phyloP scores from a whole-genome alignment of 1,140 invertebrate genomes.

The Gonioctena quinquepunctata region DNA sequence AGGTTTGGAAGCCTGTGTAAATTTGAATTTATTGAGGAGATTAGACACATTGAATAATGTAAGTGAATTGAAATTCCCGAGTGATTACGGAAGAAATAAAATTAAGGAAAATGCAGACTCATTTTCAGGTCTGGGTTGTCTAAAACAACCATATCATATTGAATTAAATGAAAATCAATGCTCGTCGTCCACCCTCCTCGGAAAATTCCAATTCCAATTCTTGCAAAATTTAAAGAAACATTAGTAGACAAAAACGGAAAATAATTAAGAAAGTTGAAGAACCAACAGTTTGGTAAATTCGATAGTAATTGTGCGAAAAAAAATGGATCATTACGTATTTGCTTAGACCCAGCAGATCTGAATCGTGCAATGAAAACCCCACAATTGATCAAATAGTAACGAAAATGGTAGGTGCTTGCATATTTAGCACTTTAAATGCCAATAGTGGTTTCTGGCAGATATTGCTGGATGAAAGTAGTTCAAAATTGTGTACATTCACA shows the following conservation, averaged over 20 bases:
- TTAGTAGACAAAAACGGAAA: conserved; percentile 39
- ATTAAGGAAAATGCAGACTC: not conserved
- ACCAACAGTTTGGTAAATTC: not conserved
- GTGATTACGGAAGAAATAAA: no score
- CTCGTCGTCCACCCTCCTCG: conserved; percentile 44
- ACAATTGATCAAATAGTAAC: conserved; percentile 51
- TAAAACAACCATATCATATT: conserved; percentile 24
- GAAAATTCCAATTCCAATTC: conserved; percentile 46
- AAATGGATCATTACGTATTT: conserved; percentile 52
- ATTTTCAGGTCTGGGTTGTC: conserved; percentile 9
- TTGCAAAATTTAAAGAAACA: conserved; percentile 45
- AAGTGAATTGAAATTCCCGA: not conserved
- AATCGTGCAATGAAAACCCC: conserved; percentile 54
- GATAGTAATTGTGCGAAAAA: conserved; percentile 53
- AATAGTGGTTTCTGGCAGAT: conserved; percentile 53
- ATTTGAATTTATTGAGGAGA: not conserved
- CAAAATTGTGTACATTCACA: conserved; percentile 55
- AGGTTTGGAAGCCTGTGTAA: not conserved
- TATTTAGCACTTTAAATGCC: not conserved
- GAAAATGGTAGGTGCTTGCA: conserved; percentile 36
- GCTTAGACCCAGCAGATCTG: conserved; percentile 56
- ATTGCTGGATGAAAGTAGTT: conserved; percentile 49
- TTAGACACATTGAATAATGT: not conserved
- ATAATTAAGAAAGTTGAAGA: conserved; percentile 34
- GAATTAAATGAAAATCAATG: conserved; percentile 23